Percentiles rank a stretch among this genome's conserved stretches.
These are phyloP conservation scores for Pelmatolapia mariae DNA, from an alignment of 2,113 vertebrate species.

Conservation along the genomic window DNA sequence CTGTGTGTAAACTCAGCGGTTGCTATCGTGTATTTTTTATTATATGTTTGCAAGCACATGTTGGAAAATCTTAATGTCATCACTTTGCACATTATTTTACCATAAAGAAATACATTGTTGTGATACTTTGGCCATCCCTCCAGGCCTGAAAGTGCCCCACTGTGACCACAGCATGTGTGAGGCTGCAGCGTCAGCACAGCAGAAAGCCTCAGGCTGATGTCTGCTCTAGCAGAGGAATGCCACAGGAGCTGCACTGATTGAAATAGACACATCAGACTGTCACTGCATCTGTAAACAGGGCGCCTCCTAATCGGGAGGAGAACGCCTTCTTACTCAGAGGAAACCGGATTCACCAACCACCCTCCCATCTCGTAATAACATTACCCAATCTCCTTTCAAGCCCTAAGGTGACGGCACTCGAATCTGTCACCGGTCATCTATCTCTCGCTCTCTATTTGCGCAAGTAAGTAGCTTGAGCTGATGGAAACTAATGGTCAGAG, in stretches of 20 bases:
- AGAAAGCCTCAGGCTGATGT: background rate
- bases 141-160: background rate
- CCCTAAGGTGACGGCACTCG: background rate
- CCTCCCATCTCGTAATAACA: background rate
- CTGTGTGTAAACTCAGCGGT: slow-evolving; percentile 2
- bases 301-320: background rate
- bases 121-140: background rate
- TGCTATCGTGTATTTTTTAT: background rate
- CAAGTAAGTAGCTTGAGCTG: background rate
- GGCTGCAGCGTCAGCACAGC: slow-evolving; percentile 15
- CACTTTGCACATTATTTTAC: background rate
- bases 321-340: background rate
- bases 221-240: background rate
- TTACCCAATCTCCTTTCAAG: background rate
- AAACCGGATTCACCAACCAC: slow-evolving; percentile 1
- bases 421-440: background rate
- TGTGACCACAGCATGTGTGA: slow-evolving; percentile 19
- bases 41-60: background rate
- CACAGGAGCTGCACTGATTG: background rate
- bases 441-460: background rate
- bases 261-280: slow-evolving; percentile 30
- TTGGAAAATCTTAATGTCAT: slow-evolving; percentile 13
- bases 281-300: slow-evolving; percentile 4
- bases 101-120: background rate
- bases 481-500: slow-evolving; percentile 6